phyloP scores from a whole-genome alignment of 2,888 invertebrate genomes.

The Yponomeuta malinellus region DNA sequence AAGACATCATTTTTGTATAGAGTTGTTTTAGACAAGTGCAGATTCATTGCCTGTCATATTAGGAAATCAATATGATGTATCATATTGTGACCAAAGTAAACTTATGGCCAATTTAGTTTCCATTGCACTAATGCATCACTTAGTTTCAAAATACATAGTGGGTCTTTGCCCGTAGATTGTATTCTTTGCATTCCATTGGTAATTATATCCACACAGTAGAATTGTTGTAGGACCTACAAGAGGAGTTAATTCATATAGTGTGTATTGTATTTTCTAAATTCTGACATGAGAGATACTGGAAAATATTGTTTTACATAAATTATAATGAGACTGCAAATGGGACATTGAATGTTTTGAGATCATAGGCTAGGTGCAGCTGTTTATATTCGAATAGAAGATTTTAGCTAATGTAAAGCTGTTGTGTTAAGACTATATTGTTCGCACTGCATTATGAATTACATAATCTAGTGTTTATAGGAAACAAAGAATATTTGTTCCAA shows the following conservation, averaged over 20 bases:
- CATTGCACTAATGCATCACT: not conserved
- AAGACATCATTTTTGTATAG: no score
- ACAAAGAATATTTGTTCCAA: no score
- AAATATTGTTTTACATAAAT: slow-evolving; percentile 6
- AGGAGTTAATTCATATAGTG: not conserved
- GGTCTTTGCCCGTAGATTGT: not conserved
- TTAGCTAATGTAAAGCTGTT: not conserved
- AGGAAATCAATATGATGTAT: not conserved
- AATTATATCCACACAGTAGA: not conserved
- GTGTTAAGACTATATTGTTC: not conserved
- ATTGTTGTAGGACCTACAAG: not conserved
- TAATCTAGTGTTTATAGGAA: no score
- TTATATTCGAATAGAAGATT: not conserved
- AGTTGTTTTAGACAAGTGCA: no score
- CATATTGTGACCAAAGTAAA: not conserved
- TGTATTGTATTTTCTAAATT: not conserved
- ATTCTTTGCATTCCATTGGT: not conserved
- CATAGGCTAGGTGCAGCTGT: not conserved
- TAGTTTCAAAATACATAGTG: not conserved
- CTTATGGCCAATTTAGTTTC: not conserved
- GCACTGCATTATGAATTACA: no score
- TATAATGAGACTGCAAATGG: slow-evolving; percentile 9
- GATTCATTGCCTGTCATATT: no score
- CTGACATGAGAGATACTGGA: not conserved
- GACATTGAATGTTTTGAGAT: not conserved